Evolutionary conservation across 2,797 vertebrate species (phyloP).

Genomic region (Rhinichthys osculus): DNA sequence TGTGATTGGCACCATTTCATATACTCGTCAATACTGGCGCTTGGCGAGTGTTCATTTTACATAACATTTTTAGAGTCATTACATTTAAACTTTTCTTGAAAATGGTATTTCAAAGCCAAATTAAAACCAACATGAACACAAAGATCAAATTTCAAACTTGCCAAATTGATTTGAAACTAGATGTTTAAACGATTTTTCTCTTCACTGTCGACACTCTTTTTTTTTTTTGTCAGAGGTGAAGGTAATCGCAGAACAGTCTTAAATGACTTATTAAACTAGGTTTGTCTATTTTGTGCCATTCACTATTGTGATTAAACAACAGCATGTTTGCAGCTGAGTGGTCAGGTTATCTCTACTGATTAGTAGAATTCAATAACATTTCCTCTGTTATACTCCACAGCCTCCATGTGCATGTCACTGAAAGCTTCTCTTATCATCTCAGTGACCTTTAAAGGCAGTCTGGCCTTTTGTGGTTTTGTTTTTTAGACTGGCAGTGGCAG

Average conservation of each 20-base stretch:
- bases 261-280: neutral
- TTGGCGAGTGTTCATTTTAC: too few species aligned
- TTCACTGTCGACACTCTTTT: neutral
- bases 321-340: neutral
- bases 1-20: too few species aligned
- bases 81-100: neutral
- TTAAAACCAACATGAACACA: neutral
- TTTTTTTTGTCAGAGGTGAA: neutral
- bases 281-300: conserved; percentile 7
- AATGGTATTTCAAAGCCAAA: neutral
- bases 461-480: neutral
- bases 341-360: neutral
- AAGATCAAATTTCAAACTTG: neutral
- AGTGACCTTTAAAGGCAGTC: conserved; percentile 16
- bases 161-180: neutral
- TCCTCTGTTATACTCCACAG: neutral
- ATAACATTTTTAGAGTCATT: neutral
- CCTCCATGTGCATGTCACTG: neutral
- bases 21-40: too few species aligned
- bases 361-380: conserved; percentile 11
- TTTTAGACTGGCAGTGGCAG: neutral
- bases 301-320: neutral
- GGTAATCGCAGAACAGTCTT: neutral
- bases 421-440: conserved; percentile 8
- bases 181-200: neutral